Conservation (phyloP, 2,113 vertebrate species). For the Hypomesus transpacificus region DNA sequence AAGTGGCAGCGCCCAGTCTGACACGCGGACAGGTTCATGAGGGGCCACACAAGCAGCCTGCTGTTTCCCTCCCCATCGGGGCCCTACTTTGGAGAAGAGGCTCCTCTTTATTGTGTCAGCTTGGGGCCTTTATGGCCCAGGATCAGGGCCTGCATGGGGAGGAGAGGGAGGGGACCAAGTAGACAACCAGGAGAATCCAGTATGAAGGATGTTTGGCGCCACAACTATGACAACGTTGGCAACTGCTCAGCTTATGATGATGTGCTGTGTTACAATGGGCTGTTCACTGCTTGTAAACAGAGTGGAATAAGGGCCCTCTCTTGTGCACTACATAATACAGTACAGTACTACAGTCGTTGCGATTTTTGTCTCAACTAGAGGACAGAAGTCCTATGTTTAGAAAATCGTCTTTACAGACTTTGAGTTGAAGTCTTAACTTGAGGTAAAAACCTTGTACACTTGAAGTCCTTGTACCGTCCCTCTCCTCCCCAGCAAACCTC, state of each 20-base stretch:
- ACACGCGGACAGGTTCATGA: slow-evolving; percentile 55
- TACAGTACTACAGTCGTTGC: no score
- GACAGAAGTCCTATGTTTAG: neutral
- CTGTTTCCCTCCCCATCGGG: neutral
- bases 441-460: neutral
- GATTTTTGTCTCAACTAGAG: no score
- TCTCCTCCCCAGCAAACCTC: neutral
- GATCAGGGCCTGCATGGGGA: neutral
- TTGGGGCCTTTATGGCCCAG: slow-evolving; percentile 24
- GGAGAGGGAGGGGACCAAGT: slow-evolving; percentile 32
- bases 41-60: slow-evolving; percentile 56
- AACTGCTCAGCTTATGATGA: neutral
- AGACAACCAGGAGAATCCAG: neutral
- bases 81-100: neutral
- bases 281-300: no score
- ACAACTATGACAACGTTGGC: slow-evolving; percentile 11
- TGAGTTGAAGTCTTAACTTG: neutral
- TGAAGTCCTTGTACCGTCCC: neutral
- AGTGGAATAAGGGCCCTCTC: no score
- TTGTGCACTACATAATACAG: no score
- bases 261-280: no score
- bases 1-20: slow-evolving; percentile 41
- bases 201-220: slow-evolving; percentile 27
- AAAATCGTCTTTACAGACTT: neutral
- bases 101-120: slow-evolving; percentile 34